Evolutionary conservation across 2,113 vertebrate genomes (phyloP).

Genomic region (Myanophis thanlyinensis): DNA sequence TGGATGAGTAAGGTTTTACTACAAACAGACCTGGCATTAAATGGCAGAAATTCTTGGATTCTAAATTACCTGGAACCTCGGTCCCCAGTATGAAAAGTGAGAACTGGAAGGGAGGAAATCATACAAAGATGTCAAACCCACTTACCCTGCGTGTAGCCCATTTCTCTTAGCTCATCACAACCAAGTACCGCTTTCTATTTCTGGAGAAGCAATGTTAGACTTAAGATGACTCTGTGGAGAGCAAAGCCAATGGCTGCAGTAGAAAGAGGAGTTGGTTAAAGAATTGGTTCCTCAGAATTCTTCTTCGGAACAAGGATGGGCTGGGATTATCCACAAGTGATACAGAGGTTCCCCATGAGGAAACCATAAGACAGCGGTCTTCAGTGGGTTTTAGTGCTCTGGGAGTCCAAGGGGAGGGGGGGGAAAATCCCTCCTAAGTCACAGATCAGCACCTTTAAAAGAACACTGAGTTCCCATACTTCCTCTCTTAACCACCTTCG

Average conservation of each 20-base stretch:
- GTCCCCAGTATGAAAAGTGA: background rate
- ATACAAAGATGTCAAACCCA: background rate
- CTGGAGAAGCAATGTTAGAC: background rate
- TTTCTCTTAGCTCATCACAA: background rate
- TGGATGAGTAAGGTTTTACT: background rate
- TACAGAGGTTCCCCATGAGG: background rate
- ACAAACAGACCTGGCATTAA: background rate
- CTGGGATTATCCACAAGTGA: background rate
- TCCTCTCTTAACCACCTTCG: background rate
- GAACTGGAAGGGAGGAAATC: background rate
- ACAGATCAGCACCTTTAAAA: background rate
- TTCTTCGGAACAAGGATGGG: background rate
- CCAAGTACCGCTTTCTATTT: background rate
- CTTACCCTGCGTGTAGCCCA: background rate
- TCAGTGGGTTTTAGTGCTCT: background rate
- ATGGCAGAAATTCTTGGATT: background rate
- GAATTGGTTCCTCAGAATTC: background rate
- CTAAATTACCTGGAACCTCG: background rate
- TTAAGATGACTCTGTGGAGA: background rate
- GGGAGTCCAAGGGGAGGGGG: no score
- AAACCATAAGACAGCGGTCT: background rate
- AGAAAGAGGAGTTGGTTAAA: background rate
- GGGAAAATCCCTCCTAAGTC: background rate
- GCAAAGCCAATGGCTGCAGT: background rate
- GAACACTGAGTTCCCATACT: background rate